phyloP scores from a whole-genome alignment of 2,888 invertebrate genomes.

The Eupithecia insigniata region DNA sequence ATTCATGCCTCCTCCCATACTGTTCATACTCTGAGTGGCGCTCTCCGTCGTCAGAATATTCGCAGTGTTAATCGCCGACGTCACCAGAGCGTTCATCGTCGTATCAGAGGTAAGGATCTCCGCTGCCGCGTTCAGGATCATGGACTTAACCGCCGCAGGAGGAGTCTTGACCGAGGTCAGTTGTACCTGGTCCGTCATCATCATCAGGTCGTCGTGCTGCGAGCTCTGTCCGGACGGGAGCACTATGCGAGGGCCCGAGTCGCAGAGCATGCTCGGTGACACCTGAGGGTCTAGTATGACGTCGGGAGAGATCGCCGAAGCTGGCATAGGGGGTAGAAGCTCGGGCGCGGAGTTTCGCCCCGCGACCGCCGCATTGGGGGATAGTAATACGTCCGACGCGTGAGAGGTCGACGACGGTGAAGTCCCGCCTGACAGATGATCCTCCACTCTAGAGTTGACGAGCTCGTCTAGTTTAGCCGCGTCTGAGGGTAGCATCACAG shows the following conservation, averaged over 20 bases:
- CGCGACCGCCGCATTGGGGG: slow-evolving; percentile 64
- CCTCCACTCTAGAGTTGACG: slow-evolving; percentile 78
- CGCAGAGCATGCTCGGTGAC: slow-evolving; percentile 84
- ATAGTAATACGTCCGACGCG: slow-evolving; percentile 72
- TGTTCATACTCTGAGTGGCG: slow-evolving; percentile 49
- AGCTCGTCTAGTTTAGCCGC: slow-evolving; percentile 84
- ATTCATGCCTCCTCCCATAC: slow-evolving; percentile 30
- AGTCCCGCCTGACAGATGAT: slow-evolving; percentile 68
- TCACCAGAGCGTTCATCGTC: slow-evolving; percentile 84
- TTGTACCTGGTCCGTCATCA: slow-evolving; percentile 71
- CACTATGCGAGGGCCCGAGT: slow-evolving; percentile 56
- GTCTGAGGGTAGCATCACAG: slow-evolving; percentile 73
- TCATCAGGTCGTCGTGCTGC: slow-evolving; percentile 69
- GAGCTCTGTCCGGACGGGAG: slow-evolving; percentile 49
- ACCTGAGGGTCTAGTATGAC: slow-evolving; percentile 85
- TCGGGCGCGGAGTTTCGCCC: slow-evolving; percentile 64
- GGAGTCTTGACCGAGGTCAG: slow-evolving; percentile 80
- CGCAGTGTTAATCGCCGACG: slow-evolving; percentile 81
- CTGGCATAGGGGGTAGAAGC: slow-evolving; percentile 62
- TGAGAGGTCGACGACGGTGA: slow-evolving; percentile 66
- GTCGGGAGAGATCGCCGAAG: slow-evolving; percentile 79
- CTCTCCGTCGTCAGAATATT: slow-evolving; percentile 72
- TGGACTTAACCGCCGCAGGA: slow-evolving; percentile 88
- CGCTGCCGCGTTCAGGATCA: slow-evolving; percentile 89
- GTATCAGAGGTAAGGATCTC: slow-evolving; percentile 87